These are phyloP conservation scores for Laupala kohalensis DNA, from an alignment of 1,140 invertebrate genomes.

Conservation along the genomic window DNA sequence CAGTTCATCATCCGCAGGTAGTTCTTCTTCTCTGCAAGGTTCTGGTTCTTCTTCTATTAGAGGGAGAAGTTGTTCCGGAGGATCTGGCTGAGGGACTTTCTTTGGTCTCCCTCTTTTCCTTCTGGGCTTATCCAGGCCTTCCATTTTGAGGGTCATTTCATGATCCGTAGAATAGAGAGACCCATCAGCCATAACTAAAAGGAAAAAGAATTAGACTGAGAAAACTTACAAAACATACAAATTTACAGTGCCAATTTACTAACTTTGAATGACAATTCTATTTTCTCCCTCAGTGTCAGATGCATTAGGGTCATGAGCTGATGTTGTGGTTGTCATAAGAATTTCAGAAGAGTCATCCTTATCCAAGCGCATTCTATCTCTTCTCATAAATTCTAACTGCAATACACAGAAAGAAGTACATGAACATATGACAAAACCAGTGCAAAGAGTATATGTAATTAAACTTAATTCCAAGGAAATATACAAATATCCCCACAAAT, in stretches of 20 bases:
- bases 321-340: constrained; percentile 14
- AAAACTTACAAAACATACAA: background rate
- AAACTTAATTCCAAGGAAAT: no score
- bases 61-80: constrained; percentile 27
- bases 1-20: constrained; percentile 22
- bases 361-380: constrained; percentile 19
- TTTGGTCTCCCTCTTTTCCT: constrained; percentile 53
- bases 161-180: constrained; percentile 39
- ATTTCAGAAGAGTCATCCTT: constrained; percentile 19
- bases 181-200: constrained; percentile 37
- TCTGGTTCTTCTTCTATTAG: constrained; percentile 12
- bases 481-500: no score
- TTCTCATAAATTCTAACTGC: constrained; percentile 11
- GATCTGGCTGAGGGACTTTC: constrained; percentile 27
- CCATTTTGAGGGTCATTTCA: constrained; percentile 40
- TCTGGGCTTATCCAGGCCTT: constrained; percentile 47
- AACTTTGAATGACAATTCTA: constrained; percentile 30
- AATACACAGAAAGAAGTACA: no score
- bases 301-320: constrained; percentile 14
- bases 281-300: constrained; percentile 21
- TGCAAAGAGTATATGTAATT: no score
- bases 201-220: constrained; percentile 8
- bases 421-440: no score
- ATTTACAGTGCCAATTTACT: background rate
- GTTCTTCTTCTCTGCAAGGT: constrained; percentile 22